Evolutionary conservation across 2,113 vertebrate species (phyloP).

Genomic region (Oceanodroma tethys): DNA sequence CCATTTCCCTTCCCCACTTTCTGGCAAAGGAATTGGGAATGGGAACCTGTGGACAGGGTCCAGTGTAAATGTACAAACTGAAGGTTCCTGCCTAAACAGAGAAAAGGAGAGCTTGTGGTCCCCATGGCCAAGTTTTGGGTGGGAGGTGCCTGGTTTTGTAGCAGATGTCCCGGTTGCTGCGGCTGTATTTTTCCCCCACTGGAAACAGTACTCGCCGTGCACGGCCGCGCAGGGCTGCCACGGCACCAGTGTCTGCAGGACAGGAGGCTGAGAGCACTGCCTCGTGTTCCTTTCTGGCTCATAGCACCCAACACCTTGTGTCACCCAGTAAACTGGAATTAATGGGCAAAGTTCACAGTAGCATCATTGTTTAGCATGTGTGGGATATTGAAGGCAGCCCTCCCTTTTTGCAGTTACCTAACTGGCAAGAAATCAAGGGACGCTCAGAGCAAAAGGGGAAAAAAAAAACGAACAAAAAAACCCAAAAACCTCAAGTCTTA

Average conservation of each 20-base stretch:
- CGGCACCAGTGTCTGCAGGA: not conserved
- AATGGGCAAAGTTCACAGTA: not conserved
- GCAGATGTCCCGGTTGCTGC: not conserved
- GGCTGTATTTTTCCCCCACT: not conserved
- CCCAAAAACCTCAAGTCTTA: not conserved
- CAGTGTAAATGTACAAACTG: not conserved
- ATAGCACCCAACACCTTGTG: constrained; percentile 48
- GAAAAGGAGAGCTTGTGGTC: not conserved
- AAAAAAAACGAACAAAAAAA: not conserved
- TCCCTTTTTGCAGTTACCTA: not conserved
- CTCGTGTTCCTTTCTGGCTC: constrained; percentile 23
- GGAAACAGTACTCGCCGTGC: not conserved
- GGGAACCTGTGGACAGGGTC: not conserved
- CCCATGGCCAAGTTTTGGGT: not conserved
- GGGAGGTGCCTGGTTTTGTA: not conserved
- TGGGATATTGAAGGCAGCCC: not conserved
- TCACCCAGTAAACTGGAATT: constrained; percentile 15
- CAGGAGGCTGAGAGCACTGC: not conserved
- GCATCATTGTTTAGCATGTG: constrained; percentile 30
- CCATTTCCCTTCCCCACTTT: not conserved
- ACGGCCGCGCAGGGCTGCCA: not conserved
- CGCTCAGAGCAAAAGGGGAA: not conserved
- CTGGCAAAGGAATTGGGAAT: not conserved
- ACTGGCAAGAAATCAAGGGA: constrained; percentile 31
- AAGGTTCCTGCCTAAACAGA: not conserved